These are phyloP conservation scores for Cyclopterus lumpus DNA, from an alignment of 2,797 vertebrate species.

Conservation along the genomic window DNA sequence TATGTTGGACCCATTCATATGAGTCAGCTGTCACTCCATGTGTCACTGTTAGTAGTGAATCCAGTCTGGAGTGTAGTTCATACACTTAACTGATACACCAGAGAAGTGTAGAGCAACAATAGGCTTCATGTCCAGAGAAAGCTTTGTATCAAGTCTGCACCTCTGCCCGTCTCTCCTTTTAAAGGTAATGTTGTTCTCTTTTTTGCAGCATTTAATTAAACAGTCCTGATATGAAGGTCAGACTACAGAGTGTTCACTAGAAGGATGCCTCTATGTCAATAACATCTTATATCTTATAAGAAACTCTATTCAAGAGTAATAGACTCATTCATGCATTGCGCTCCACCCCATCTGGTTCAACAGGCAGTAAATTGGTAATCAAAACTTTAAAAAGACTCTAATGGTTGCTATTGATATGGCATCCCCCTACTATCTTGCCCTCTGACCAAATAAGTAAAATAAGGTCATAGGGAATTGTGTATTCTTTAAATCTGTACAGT, in stretches of 20 bases:
- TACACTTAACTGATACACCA: neutral
- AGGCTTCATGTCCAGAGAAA: neutral
- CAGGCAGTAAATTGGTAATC: slow-evolving; percentile 54
- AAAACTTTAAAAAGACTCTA: slow-evolving; percentile 52
- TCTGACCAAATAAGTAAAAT: slow-evolving; percentile 37
- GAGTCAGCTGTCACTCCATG: neutral
- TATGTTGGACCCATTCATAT: neutral
- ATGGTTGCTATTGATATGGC: slow-evolving; percentile 2
- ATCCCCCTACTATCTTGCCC: slow-evolving; percentile 4
- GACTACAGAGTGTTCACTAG: slow-evolving; percentile 5
- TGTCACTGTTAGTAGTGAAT: neutral
- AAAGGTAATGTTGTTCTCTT: neutral
- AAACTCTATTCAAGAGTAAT: slow-evolving; percentile 55
- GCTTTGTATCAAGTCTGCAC: neutral
- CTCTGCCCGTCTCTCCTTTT: neutral
- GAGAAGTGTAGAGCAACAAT: neutral
- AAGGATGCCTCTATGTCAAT: slow-evolving; percentile 43
- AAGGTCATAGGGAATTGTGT: neutral
- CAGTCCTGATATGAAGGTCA: slow-evolving; percentile 47
- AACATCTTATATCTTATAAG: slow-evolving; percentile 59
- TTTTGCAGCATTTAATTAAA: neutral
- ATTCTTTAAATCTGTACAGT: neutral
- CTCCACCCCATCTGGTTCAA: slow-evolving; percentile 41
- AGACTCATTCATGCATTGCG: slow-evolving; percentile 44
- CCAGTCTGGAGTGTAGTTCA: neutral